phyloP scores from a whole-genome alignment of 2,888 invertebrate species.

The Molanna angustata region DNA sequence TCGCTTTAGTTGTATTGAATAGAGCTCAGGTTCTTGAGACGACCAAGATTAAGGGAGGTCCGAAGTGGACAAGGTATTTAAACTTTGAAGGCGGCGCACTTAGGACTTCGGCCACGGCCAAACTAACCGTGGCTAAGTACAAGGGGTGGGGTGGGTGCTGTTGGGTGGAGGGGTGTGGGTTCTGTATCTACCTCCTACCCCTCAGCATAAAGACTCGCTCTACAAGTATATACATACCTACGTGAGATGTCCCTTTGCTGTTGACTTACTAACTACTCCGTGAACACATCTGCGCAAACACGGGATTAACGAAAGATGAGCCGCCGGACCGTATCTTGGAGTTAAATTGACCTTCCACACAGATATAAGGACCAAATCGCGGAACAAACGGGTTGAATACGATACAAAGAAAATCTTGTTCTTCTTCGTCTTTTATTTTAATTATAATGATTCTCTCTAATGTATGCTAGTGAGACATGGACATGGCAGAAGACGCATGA shows the following conservation, averaged over 20 bases:
- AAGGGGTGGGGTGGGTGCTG: constrained; percentile 18
- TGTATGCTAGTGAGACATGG: too few relatives aligned
- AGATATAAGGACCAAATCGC: too few relatives aligned
- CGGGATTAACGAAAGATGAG: constrained; percentile 20
- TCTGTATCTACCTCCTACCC: too few relatives aligned
- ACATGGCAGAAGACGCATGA: too few relatives aligned
- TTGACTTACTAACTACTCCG: constrained; percentile 18
- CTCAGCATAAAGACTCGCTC: too few relatives aligned
- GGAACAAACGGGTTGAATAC: too few relatives aligned
- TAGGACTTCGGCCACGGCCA: constrained; percentile 46
- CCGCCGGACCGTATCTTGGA: constrained; percentile 19
- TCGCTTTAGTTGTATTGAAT: too few relatives aligned
- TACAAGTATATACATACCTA: too few relatives aligned
- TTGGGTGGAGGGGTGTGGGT: too few relatives aligned
- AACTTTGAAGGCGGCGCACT: constrained; percentile 36
- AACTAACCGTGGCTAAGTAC: constrained; percentile 39
- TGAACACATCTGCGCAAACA: constrained; percentile 30
- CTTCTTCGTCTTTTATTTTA: too few relatives aligned
- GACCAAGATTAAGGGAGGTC: constrained; percentile 5
- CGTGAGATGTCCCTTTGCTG: constrained; percentile 3
- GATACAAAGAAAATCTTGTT: too few relatives aligned
- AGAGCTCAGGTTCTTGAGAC: constrained; percentile 18
- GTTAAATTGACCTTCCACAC: constrained; percentile 23
- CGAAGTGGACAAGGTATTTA: constrained; percentile 22
- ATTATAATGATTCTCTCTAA: too few relatives aligned